Percentiles rank a stretch among this genome's conserved stretches.
Conservation (phyloP, 2,797 vertebrate genomes). For the Spatula versicolor region DNA sequence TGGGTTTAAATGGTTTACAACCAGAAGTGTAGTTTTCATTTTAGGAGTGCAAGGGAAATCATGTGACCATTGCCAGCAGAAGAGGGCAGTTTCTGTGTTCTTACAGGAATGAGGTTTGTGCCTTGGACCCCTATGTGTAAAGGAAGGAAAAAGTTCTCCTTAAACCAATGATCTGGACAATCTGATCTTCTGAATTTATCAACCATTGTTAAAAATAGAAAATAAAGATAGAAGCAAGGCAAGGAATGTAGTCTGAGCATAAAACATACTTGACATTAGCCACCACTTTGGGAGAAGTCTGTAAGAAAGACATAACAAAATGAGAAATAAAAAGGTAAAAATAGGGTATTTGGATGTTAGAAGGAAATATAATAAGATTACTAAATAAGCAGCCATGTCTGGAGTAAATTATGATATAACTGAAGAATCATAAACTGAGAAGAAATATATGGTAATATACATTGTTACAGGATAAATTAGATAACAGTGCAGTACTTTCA, state of each 20-base stretch:
- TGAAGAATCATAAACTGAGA: neutral
- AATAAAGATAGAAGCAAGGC: neutral
- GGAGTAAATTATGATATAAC: neutral
- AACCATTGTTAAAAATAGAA: neutral
- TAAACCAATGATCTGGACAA: neutral
- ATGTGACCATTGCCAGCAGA: neutral
- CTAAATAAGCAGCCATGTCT: neutral
- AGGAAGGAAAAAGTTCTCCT: neutral
- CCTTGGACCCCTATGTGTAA: neutral
- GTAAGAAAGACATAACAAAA: neutral
- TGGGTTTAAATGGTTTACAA: neutral
- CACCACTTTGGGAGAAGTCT: neutral
- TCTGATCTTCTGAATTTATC: neutral
- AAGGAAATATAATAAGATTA: neutral
- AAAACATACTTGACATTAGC: neutral
- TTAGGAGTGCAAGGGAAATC: neutral
- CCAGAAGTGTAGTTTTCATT: neutral
- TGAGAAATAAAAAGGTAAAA: neutral
- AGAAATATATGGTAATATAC: neutral
- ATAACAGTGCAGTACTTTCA: neutral
- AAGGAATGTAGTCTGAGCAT: neutral
- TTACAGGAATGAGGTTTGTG: neutral
- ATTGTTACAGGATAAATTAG: neutral
- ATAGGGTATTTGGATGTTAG: neutral
- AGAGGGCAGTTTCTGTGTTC: neutral